Base-by-base conservation (phyloP, 2,113 vertebrate species). In the Rhea americana region DNA sequence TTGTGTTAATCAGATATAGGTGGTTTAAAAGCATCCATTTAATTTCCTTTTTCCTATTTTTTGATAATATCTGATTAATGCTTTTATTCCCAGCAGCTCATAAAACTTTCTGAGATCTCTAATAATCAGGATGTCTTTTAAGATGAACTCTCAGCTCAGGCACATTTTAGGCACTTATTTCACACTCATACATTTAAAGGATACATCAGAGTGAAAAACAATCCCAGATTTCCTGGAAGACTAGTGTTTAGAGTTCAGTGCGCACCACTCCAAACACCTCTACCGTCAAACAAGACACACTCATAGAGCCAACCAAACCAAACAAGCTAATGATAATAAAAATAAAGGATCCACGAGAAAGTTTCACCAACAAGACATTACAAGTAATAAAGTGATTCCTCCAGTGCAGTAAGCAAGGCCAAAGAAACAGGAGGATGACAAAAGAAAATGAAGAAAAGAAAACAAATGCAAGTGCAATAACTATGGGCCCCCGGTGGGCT, bases 401-500 rank as follows among this genome's bases (percentile, higher is more conserved):
- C 94, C 89, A 93, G 97, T 90, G 82, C 93, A 95, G 90, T 91
- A 96, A 91, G 95, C 79, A 93, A 97, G 95, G 92, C 94, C 65
- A 94, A 94, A 95, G 93, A 97, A 98, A 96, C 70, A 97, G 77
- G 65, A 92, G 74, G 94, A 97, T 96, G 97, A 98, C 97, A 98
- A 97, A 98, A 98, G 96, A 96, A 98, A 98, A 97, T 62, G 96
- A 98, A 97, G 95, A 96, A 97, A 98, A 95, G 93, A 97, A 97
- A 98, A 97, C 66, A 97, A 97, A 98, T 97, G 97, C 94, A 95
- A 95, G 94, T 92, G 97, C 37, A 90, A 96, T 97, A 98, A 97
- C 93, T 94, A 97, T 87, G 91, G 98, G 97, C 98, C 98, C 98
- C 98, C 94, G 67, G 98, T 98, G 98, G 98, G 98, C 98, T 98